phyloP scores from a whole-genome alignment of 1,140 invertebrate species.

The Drosophila navojoa region DNA sequence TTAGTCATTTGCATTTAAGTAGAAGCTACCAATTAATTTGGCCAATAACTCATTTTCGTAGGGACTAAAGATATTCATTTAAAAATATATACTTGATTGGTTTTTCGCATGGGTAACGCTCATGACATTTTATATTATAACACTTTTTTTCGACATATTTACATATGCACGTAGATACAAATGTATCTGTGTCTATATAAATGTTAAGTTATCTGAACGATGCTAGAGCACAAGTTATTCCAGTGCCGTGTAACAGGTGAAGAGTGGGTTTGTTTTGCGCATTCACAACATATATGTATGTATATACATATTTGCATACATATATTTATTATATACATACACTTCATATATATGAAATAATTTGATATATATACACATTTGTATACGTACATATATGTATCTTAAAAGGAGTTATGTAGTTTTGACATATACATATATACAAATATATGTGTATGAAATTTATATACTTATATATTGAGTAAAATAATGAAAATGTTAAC shows the following conservation, averaged over 20 bases:
- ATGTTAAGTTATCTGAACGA: constrained; percentile 9
- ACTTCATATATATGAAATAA: too few relatives aligned
- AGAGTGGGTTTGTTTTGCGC: constrained; percentile 21
- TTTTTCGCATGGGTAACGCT: too few relatives aligned
- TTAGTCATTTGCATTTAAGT: too few relatives aligned
- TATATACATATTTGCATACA: constrained; percentile 1
- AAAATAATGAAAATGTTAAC: constrained; percentile 7
- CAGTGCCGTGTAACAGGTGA: constrained; percentile 22
- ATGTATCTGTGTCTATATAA: background rate
- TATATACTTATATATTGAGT: background rate
- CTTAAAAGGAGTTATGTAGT: too few relatives aligned
- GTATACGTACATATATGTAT: background rate
- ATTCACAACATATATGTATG: constrained; percentile 2
- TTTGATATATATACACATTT: background rate
- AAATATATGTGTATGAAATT: background rate
- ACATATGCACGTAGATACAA: constrained; percentile 2
- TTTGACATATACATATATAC: background rate
- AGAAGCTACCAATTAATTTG: too few relatives aligned
- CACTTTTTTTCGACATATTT: background rate
- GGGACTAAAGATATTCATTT: too few relatives aligned
- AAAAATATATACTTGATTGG: too few relatives aligned
- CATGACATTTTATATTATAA: too few relatives aligned
- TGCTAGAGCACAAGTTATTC: constrained; percentile 2
- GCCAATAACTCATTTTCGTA: too few relatives aligned
- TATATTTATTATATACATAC: constrained; percentile 4